Conservation (phyloP, 2,113 vertebrate species). For the Nyctibius bracteatus region DNA sequence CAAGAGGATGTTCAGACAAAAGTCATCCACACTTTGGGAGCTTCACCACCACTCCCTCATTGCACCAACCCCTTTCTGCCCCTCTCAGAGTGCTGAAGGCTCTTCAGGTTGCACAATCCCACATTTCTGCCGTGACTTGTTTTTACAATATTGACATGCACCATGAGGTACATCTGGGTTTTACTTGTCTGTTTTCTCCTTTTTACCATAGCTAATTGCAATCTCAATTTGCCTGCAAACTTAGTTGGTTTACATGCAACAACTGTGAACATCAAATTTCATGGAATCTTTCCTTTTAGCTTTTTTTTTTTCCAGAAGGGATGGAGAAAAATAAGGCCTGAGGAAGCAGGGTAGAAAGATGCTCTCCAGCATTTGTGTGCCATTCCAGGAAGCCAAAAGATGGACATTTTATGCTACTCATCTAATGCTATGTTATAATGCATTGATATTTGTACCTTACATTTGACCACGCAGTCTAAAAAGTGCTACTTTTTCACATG, state of each 20-base stretch:
- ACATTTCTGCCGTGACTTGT: neutral
- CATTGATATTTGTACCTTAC: neutral
- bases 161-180: neutral
- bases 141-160: neutral
- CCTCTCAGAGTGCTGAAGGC: accelerated
- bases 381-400: neutral
- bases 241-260: neutral
- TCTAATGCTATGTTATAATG: neutral
- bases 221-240: neutral
- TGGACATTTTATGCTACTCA: neutral
- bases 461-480: neutral
- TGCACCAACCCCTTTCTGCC: neutral
- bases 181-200: neutral
- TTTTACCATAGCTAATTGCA: neutral
- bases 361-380: neutral
- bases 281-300: neutral
- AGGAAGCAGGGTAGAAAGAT: neutral
- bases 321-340: neutral
- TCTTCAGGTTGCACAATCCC: neutral
- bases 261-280: constrained; percentile 2
- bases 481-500: neutral
- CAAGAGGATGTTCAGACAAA: neutral
- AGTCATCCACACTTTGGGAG: neutral
- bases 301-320: neutral
- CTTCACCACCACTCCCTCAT: neutral